Conservation (phyloP, 2,113 vertebrate genomes). For the Seriola dumerili region DNA sequence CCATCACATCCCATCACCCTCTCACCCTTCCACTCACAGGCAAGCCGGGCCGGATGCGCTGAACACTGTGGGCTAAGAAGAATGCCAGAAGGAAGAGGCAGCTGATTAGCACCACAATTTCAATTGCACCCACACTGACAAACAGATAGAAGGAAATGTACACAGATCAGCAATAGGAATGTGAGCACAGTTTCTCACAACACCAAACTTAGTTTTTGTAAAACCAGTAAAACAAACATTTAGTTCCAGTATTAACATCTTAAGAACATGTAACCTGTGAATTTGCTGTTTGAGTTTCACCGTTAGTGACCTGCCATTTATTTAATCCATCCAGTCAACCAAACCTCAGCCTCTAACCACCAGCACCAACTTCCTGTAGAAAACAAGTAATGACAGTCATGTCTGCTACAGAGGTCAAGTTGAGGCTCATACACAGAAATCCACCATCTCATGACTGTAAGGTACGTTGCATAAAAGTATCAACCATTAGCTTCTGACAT, state of each 20-base stretch:
- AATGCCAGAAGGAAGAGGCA: slow-evolving; percentile 31
- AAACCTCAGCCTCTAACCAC: not conserved
- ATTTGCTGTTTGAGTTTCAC: slow-evolving; percentile 5
- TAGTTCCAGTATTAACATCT: slow-evolving; percentile 24
- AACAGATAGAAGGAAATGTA: not conserved
- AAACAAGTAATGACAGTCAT: not conserved
- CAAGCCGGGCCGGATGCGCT: not conserved
- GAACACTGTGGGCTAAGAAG: slow-evolving; percentile 14
- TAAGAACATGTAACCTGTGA: not conserved
- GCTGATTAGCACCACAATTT: slow-evolving; percentile 8
- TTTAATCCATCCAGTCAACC: slow-evolving; percentile 43
- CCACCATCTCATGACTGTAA: not conserved
- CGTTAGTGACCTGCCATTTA: slow-evolving; percentile 8
- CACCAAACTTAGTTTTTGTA: slow-evolving; percentile 16
- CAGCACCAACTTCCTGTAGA: not conserved
- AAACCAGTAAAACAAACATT: not conserved
- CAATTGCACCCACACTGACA: not conserved
- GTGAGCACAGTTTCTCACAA: not conserved
- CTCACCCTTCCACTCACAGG: not conserved
- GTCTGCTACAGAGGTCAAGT: not conserved
- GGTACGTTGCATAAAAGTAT: not conserved
- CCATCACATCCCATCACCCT: not conserved
- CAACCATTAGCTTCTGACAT: not conserved
- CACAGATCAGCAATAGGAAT: not conserved
- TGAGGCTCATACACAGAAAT: not conserved